Conservation (phyloP, 2,113 vertebrate species). For the Paradoxurus hermaphroditus region DNA sequence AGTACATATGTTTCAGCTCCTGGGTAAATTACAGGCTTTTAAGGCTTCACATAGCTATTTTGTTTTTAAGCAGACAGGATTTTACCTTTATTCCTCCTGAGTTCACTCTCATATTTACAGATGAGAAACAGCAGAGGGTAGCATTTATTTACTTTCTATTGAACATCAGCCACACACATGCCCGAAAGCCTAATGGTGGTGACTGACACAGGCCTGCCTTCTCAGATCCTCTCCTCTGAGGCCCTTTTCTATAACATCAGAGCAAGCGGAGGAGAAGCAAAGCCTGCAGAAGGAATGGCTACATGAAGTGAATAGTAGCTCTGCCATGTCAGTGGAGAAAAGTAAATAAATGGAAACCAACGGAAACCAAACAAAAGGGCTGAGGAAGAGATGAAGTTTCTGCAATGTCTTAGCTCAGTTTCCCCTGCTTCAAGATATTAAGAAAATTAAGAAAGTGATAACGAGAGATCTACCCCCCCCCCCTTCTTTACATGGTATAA, state of each 20-base stretch:
- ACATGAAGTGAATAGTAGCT: neutral
- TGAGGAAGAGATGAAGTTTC: neutral
- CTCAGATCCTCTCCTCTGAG: neutral
- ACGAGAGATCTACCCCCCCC: accelerated
- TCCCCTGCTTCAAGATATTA: neutral
- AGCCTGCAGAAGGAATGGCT: neutral
- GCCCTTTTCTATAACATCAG: neutral
- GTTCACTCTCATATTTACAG: conserved; percentile 59
- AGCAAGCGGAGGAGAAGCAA: neutral
- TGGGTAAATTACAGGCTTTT: conserved; percentile 66
- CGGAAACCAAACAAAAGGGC: neutral
- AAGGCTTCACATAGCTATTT: conserved; percentile 45
- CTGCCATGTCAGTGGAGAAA: neutral
- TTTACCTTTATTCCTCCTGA: conserved; percentile 32
- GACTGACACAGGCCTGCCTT: neutral
- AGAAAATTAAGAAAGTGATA: neutral
- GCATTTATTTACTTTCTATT: conserved; percentile 79
- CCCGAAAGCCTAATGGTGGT: too few relatives aligned
- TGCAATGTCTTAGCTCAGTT: neutral
- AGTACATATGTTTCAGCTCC: conserved; percentile 42
- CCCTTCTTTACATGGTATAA: neutral
- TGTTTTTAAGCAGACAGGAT: conserved; percentile 32
- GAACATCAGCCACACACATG: neutral
- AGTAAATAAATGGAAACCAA: neutral
- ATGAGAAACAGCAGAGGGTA: conserved; percentile 80